phyloP scores from a whole-genome alignment of 2,888 invertebrate genomes.

The Drosophila aldrichi region DNA sequence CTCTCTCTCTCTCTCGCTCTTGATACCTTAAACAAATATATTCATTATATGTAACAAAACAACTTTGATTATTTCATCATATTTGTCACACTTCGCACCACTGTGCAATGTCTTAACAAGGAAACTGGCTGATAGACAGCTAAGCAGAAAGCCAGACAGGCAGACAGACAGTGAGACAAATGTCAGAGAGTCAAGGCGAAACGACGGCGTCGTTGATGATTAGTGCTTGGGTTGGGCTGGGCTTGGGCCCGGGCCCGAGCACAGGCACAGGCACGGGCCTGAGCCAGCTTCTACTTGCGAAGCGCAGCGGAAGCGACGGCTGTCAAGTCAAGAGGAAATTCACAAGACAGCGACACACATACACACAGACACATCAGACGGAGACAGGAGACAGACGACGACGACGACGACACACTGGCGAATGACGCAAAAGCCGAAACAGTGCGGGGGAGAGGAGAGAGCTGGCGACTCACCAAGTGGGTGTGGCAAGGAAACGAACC shows the following conservation, averaged over 20 bases:
- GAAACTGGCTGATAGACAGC: constrained; percentile 45
- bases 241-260: constrained; percentile 5
- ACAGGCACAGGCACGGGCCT: neutral
- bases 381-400: constrained; percentile 15
- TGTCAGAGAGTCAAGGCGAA: constrained; percentile 69
- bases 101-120: constrained; percentile 43
- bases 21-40: neutral
- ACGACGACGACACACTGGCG: constrained; percentile 30
- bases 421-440: constrained; percentile 38
- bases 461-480: neutral
- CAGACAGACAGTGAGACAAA: constrained; percentile 51
- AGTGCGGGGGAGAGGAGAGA: neutral
- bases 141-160: constrained; percentile 24
- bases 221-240: constrained; percentile 42
- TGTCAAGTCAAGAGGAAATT: constrained; percentile 67
- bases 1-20: neutral
- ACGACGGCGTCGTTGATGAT: constrained; percentile 60
- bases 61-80: neutral
- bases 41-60: neutral
- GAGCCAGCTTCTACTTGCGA: neutral
- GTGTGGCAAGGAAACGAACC: constrained; percentile 10
- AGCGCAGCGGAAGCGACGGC: constrained; percentile 47
- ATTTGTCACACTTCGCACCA: constrained; percentile 12
- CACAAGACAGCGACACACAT: constrained; percentile 36
- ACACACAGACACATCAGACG: neutral